Evolutionary conservation across 2,113 vertebrate genomes (phyloP).

Genomic region (Cynoglossus semilaevis): DNA sequence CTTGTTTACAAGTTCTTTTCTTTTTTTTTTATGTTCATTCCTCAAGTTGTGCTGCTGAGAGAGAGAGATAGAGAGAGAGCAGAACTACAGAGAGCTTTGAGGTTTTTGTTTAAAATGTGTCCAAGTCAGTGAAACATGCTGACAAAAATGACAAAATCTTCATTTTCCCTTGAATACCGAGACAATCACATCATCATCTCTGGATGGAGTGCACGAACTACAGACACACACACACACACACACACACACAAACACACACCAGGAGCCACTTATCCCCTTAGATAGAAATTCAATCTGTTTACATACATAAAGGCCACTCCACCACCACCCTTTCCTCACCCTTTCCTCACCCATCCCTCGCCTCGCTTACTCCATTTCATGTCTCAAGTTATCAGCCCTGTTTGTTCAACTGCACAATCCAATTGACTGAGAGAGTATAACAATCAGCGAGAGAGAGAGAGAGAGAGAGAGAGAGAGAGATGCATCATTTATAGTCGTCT

Average conservation of each 20-base stretch:
- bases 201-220: background rate
- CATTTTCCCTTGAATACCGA: background rate
- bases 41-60: background rate
- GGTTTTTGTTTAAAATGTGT: conserved; percentile 1
- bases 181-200: conserved; percentile 9
- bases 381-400: conserved; percentile 16
- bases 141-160: conserved; percentile 31
- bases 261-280: conserved; percentile 6
- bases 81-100: background rate
- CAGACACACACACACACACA: background rate
- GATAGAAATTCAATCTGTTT: conserved; percentile 28
- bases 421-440: conserved; percentile 29
- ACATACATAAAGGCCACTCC: conserved; percentile 18
- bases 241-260: too few species aligned
- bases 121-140: conserved; percentile 29
- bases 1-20: background rate
- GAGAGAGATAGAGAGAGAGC: background rate
- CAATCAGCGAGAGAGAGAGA: background rate
- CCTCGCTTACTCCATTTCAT: conserved; percentile 13
- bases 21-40: background rate
- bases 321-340: background rate
- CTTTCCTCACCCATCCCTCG: background rate
- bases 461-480: background rate
- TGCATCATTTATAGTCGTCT: background rate
- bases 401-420: conserved; percentile 55